Evolutionary conservation across 1,140 invertebrate species (phyloP).

Genomic region (Teleopsis dalmanni): DNA sequence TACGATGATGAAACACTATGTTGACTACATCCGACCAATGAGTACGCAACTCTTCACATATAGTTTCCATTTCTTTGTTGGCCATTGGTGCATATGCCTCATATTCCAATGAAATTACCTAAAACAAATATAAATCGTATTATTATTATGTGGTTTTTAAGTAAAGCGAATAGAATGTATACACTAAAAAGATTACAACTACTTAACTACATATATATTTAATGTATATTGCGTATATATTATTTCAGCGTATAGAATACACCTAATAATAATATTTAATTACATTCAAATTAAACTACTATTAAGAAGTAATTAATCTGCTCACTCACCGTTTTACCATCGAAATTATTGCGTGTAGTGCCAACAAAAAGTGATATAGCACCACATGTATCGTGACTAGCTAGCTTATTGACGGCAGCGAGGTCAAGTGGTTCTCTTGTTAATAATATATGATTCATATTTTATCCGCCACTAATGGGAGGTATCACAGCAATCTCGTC

Average conservation of each 20-base stretch:
- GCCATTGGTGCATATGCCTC: slow-evolving; percentile 93
- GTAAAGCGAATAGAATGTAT: not conserved
- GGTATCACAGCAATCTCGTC: slow-evolving; percentile 82
- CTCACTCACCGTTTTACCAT: slow-evolving; percentile 63
- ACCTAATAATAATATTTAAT: too few relatives aligned
- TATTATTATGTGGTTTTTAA: too few relatives aligned
- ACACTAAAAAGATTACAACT: not conserved
- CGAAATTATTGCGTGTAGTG: slow-evolving; percentile 84
- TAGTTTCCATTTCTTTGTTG: slow-evolving; percentile 68
- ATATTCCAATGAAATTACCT: slow-evolving; percentile 79
- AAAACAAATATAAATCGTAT: slow-evolving; percentile 8
- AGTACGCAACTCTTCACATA: slow-evolving; percentile 63
- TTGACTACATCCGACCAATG: slow-evolving; percentile 67
- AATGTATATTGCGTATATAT: too few relatives aligned
- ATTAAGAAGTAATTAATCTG: not conserved
- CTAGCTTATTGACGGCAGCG: slow-evolving; percentile 58
- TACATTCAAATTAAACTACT: too few relatives aligned
- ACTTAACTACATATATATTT: too few relatives aligned
- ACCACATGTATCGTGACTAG: slow-evolving; percentile 69
- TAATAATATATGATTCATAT: slow-evolving; percentile 56
- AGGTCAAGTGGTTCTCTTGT: slow-evolving; percentile 60
- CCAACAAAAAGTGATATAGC: slow-evolving; percentile 86
- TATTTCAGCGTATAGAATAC: too few relatives aligned
- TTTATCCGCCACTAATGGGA: slow-evolving; percentile 75
- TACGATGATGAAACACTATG: slow-evolving; percentile 74